Conservation (phyloP, 2,888 invertebrate genomes). For the Netelia melanura region DNA sequence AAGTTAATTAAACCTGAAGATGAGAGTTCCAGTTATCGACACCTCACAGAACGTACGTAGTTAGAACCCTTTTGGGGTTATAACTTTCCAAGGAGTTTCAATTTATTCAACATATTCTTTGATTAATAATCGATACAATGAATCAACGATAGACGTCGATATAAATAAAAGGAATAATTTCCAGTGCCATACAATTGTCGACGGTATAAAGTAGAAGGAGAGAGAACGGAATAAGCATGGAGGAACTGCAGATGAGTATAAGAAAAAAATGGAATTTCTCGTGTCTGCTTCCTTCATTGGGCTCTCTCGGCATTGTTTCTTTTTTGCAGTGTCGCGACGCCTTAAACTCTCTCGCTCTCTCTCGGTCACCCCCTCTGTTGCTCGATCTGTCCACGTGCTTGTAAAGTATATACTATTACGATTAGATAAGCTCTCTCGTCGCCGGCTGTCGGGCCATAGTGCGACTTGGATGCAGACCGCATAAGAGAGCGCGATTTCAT, state of each 20-base stretch:
- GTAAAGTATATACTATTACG: slow-evolving; percentile 69
- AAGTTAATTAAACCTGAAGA: too few species aligned
- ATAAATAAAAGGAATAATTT: background rate
- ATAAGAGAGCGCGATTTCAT: slow-evolving; percentile 81
- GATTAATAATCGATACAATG: background rate
- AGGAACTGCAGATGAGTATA: background rate
- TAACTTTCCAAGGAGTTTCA: background rate
- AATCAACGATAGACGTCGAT: background rate
- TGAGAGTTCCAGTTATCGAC: too few species aligned
- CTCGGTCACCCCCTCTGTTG: background rate
- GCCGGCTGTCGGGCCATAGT: slow-evolving; percentile 81
- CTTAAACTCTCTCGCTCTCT: slow-evolving; percentile 6
- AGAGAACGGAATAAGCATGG: background rate
- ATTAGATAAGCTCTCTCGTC: slow-evolving; percentile 81
- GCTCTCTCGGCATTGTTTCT: background rate
- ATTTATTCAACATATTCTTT: background rate
- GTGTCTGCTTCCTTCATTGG: slow-evolving; percentile 5
- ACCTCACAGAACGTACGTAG: too few species aligned
- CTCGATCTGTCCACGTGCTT: background rate
- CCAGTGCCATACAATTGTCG: background rate
- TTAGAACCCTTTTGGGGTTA: background rate
- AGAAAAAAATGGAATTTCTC: background rate
- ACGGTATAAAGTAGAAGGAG: background rate
- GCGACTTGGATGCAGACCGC: slow-evolving; percentile 81
- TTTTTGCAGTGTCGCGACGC: background rate